Evolutionary conservation across 2,113 vertebrate species (phyloP).

Genomic region (Jacana jacana): DNA sequence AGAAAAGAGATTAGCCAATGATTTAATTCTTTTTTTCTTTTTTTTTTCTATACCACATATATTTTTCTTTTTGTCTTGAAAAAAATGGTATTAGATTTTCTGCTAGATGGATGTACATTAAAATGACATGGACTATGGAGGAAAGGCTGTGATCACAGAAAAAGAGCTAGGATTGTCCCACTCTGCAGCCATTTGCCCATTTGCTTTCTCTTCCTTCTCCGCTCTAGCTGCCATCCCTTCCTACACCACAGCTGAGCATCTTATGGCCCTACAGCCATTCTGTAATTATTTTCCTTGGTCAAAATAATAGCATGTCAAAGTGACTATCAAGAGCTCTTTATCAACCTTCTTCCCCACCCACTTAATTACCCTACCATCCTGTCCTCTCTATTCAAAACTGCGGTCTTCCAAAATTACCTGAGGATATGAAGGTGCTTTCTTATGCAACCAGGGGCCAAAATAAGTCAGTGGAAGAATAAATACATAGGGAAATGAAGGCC

Average conservation of each 20-base stretch:
- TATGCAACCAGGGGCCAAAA: neutral
- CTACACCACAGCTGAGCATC: neutral
- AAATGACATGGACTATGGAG: neutral
- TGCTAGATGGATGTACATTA: neutral
- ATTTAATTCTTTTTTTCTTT: neutral
- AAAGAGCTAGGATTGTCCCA: neutral
- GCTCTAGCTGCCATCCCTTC: neutral
- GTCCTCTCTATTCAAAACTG: neutral
- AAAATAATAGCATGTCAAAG: neutral
- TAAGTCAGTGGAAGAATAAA: neutral
- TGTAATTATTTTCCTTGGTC: neutral
- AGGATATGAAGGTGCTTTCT: neutral
- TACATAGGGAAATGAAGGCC: neutral
- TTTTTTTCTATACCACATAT: neutral
- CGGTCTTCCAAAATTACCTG: neutral
- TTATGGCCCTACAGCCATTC: neutral
- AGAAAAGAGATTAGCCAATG: neutral
- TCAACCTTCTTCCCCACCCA: neutral
- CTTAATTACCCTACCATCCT: neutral
- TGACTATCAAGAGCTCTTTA: conserved; percentile 10
- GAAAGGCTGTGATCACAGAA: neutral
- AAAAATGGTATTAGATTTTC: neutral
- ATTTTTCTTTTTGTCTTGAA: neutral
- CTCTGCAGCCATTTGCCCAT: neutral
- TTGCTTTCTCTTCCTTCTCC: neutral